Evolutionary conservation across 2,113 vertebrate species (phyloP).

Genomic region (Narcine bancroftii): DNA sequence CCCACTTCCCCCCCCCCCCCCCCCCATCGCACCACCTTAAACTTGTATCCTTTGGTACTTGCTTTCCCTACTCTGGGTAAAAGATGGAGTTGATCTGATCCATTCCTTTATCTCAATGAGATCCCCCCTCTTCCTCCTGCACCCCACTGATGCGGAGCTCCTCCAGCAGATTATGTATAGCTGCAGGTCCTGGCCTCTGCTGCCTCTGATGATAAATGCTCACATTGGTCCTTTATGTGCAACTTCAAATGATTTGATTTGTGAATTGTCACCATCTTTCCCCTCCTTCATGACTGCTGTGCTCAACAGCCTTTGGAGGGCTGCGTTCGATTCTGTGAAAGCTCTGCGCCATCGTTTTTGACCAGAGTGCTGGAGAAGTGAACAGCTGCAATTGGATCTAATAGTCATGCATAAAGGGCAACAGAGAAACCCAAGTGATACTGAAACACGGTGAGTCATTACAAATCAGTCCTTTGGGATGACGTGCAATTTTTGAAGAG

Average conservation of each 20-base stretch:
- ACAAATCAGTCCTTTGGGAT: not conserved
- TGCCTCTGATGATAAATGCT: not conserved
- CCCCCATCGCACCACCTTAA: no score
- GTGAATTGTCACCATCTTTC: not conserved
- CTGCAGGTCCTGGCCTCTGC: not conserved
- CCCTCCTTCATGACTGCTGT: not conserved
- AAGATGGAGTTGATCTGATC: no score
- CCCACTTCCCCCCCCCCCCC: no score
- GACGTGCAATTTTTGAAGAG: not conserved
- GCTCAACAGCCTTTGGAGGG: not conserved
- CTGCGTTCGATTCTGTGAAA: not conserved
- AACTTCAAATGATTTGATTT: not conserved
- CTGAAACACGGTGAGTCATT: not conserved
- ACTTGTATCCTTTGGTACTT: no score
- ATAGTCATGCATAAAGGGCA: not conserved
- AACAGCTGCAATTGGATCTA: not conserved
- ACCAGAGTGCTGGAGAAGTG: not conserved
- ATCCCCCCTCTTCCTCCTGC: no score
- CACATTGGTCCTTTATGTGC: not conserved
- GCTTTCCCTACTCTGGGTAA: no score
- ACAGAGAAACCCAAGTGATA: not conserved
- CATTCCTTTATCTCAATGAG: no score
- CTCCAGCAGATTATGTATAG: no score
- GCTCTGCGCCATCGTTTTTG: not conserved
- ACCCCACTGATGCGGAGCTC: no score